Base-by-base conservation (phyloP, 2,797 vertebrate genomes). In the Taeniopygia guttata region DNA sequence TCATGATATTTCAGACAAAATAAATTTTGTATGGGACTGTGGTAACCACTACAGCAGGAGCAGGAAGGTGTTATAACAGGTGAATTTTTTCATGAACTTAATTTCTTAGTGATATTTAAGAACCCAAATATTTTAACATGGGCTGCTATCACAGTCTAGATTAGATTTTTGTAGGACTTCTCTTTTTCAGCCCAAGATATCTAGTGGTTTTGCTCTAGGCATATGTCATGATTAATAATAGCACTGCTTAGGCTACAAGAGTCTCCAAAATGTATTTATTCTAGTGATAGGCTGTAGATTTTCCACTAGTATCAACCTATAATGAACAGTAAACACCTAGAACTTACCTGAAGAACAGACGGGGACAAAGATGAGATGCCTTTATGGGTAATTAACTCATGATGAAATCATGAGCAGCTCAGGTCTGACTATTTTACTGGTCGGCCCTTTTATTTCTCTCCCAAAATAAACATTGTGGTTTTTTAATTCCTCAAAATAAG, bases 381-480 rank as follows among this genome's bases (percentile, higher is more conserved):
- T 69, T 89, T 56, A 63, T 17, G 12, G 13, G 18, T 70, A 49
- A 38, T 80, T 78, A 83, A 48, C 6, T 20, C 1, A 1, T 19
- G 7, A 6, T 17, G 13, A 86, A 66, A 78, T 58, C 17, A 68
- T 13, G 16, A 70, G 13, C 22, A 49, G 13, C 54, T 49, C 32
- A 32, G 38, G 30, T 43, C 25, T 68, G 12, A 26, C 13, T 70
- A 5, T 52, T 22, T 43, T 45, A n/a, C 14, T 77, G 5, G 7
- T 66, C 51, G 34, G 6, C 2, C 26, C 11, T 66, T 77, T 72
- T 27, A 52, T 6, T 26, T 42, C 43, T 52, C 78, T 42, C 11
- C 43, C 2, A 5, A 51, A 36, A 34, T 75, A 87, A 74, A 51
- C 10, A 36, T 3, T 32, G 8, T 1, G 12, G 0, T 4, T 46